These are phyloP conservation scores for Aerospiza tachiro DNA, from an alignment of 2,797 vertebrate species.

Conservation along the genomic window DNA sequence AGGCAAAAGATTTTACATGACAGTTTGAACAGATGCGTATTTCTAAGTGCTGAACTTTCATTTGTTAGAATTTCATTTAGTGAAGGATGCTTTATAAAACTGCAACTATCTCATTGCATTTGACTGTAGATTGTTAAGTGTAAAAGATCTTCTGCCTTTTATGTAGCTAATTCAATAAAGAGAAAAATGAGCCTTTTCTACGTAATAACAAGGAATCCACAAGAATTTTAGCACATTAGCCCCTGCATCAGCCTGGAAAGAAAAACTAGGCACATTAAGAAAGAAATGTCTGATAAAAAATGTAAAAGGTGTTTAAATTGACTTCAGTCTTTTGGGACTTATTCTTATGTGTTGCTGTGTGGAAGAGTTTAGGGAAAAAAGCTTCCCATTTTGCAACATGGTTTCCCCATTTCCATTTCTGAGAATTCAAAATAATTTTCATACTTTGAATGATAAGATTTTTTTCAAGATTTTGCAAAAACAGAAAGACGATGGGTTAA, in stretches of 20 bases:
- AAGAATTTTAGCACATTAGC: not conserved
- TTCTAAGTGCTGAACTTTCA: conserved; percentile 22
- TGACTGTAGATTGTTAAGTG: not conserved
- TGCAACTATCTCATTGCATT: not conserved
- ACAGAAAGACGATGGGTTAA: not conserved
- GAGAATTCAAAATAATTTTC: not conserved
- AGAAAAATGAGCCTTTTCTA: not conserved
- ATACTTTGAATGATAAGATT: not conserved
- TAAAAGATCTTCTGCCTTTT: not conserved
- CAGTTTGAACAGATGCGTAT: not conserved
- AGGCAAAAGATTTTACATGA: conserved; percentile 24
- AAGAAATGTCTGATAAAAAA: not conserved
- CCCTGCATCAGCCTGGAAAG: not conserved
- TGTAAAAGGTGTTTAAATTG: not conserved
- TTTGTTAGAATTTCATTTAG: conserved; percentile 42
- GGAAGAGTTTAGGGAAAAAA: not conserved
- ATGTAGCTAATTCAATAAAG: not conserved
- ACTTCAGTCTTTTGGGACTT: not conserved
- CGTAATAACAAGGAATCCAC: not conserved
- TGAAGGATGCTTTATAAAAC: not conserved
- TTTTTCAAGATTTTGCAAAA: not conserved
- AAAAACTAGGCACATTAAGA: not conserved
- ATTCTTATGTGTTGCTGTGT: not conserved
- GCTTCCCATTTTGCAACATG: not conserved
- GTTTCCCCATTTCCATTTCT: not conserved